phyloP scores from a whole-genome alignment of 2,888 invertebrate species.

The Kuschelorhynchus macadamiae region DNA sequence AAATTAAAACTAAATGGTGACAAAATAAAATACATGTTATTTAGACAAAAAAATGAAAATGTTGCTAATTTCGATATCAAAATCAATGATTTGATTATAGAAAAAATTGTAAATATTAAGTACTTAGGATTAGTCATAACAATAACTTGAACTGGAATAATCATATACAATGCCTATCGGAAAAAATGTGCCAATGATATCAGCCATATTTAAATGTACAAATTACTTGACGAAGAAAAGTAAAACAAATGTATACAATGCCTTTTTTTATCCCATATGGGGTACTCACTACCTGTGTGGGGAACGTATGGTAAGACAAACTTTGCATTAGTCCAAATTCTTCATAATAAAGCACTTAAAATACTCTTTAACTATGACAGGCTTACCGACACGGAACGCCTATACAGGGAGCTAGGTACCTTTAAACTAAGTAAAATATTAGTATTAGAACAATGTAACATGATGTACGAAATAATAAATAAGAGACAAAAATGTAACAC shows the following conservation, averaged over 20 bases:
- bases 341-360: too few relatives aligned
- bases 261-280: neutral
- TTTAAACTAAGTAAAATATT: too few relatives aligned
- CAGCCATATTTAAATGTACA: neutral
- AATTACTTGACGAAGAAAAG: neutral
- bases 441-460: too few relatives aligned
- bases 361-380: too few relatives aligned
- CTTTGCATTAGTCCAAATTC: too few relatives aligned
- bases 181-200: neutral
- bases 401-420: too few relatives aligned
- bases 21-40: neutral
- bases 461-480: too few relatives aligned
- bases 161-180: slow-evolving; percentile 1
- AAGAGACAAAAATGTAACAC: too few relatives aligned
- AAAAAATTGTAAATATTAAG: neutral
- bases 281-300: neutral
- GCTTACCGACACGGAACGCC: too few relatives aligned
- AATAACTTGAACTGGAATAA: slow-evolving; percentile 14
- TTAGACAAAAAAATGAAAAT: neutral
- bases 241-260: neutral
- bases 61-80: slow-evolving; percentile 19
- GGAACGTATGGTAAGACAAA: neutral
- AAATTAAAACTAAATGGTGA: neutral
- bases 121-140: slow-evolving; percentile 18
- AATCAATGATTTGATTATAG: slow-evolving; percentile 16